These are phyloP conservation scores for Reticulitermes speratus DNA, from an alignment of 1,140 invertebrate genomes.

Conservation along the genomic window DNA sequence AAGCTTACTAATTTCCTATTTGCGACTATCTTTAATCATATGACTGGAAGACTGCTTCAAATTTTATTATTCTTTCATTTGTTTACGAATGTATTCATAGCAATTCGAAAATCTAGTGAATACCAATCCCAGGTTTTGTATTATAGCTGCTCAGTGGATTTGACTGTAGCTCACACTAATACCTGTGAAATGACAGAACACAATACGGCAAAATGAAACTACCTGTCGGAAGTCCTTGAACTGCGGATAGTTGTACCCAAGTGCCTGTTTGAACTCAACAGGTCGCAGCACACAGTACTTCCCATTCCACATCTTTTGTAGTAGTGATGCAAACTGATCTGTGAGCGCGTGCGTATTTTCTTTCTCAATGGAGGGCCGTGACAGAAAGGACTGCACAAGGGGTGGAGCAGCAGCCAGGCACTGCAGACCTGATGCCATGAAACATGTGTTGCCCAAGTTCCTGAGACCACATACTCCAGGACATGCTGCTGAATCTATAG, in stretches of 20 bases:
- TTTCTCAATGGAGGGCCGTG: slow-evolving; percentile 47
- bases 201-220: neutral
- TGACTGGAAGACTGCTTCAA: no score
- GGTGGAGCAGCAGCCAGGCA: slow-evolving; percentile 58
- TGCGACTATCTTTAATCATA: no score
- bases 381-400: slow-evolving; percentile 57
- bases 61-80: no score
- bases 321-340: slow-evolving; percentile 56
- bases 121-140: no score
- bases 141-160: no score
- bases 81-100: no score
- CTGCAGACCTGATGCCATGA: slow-evolving; percentile 70
- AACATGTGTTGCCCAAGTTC: slow-evolving; percentile 71
- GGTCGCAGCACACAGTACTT: slow-evolving; percentile 58
- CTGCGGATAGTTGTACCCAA: slow-evolving; percentile 62
- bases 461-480: slow-evolving; percentile 64
- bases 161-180: no score
- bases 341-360: slow-evolving; percentile 49
- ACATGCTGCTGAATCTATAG: slow-evolving; percentile 36
- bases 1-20: no score
- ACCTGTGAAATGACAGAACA: no score
- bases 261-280: slow-evolving; percentile 60
- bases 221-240: slow-evolving; percentile 56
- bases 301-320: slow-evolving; percentile 65
- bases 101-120: no score